Evolutionary conservation across 92 coral and sea anemone species (phyloP).

Genomic region (Zoanthus sociatus): DNA sequence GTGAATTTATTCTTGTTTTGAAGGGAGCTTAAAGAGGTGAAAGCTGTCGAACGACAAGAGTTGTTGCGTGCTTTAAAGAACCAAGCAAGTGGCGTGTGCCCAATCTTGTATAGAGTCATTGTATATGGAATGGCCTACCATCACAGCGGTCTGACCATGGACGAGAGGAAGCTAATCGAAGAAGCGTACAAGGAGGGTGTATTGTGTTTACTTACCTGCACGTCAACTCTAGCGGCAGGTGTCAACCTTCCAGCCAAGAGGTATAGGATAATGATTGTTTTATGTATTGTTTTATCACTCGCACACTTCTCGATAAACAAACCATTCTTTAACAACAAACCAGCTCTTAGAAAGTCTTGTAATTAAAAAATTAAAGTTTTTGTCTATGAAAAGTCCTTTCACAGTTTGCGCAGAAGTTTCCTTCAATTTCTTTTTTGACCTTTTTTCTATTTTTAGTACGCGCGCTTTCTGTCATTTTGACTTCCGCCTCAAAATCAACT

Average conservation of each 20-base stretch:
- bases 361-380: too few species aligned
- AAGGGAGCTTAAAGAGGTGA: conserved; percentile 78
- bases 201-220: conserved; percentile 88
- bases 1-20: not conserved
- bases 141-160: conserved; percentile 97
- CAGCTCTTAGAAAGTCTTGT: too few species aligned
- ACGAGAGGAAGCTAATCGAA: conserved; percentile 95
- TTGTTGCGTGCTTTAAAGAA: conserved; percentile 79
- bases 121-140: conserved; percentile 95
- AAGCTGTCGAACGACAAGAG: conserved; percentile 68
- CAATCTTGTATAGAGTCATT: conserved; percentile 71
- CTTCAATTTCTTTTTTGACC: too few species aligned
- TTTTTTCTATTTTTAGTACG: too few species aligned
- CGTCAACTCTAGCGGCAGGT: conserved; percentile 99
- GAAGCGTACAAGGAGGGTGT: conserved; percentile 94
- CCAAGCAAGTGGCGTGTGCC: conserved; percentile 91
- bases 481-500: too few species aligned
- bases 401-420: too few species aligned
- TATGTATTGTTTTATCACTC: too few species aligned
- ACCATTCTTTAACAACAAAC: too few species aligned
- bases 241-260: conserved; percentile 98
- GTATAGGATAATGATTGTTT: conserved; percentile 29
- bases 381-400: too few species aligned
- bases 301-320: too few species aligned
- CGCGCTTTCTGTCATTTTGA: too few species aligned